Base-by-base conservation (phyloP, 1,140 invertebrate species). In the Lepidurus arcticus region DNA sequence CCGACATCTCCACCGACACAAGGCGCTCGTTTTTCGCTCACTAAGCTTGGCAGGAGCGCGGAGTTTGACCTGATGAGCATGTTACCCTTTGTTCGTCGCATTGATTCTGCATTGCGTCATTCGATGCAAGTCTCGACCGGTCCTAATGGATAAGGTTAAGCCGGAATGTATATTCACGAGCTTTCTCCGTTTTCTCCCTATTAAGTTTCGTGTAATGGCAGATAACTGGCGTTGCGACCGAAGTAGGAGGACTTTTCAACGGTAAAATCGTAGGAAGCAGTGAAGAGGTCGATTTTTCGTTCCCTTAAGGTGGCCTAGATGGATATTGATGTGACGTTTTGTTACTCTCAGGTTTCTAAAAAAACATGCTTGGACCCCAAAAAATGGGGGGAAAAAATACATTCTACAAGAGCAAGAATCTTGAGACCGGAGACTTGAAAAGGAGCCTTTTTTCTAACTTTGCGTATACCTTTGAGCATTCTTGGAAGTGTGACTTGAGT, bases 401-500 rank as follows among this genome's bases (percentile, higher is more conserved):
- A 65, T 65, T 65, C 21, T 65, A 7, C 53, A 13, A 65, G n/a
- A 65, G 53, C 53, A 65, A 65, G 53, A 21, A 21, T 65, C 53
- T 65, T 6, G 16, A 13, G 5, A n/a, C 53, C 9, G 0, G 53
- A 21, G 53, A 65, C 53, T 65, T 65, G 13, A 65, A 65, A 65
- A 65, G 53, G 8, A 65, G 16, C 21, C 7, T 65, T 65, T 65
- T 65, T 65, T 65, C 21, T 16, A n/a, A 65, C 16, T 65, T 5
- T 65, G 16, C 53, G 6, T 65, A 13, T 7, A 13, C 21, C 16
- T n/a, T 65, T 65, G 53, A 65, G 13, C n/a, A 65, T 65, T 65
- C 53, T 65, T 65, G n/a, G 53, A 65, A 65, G 53, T 65, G 53
- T 65, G 53, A 65, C 53, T 65, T 7, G 53, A 65, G 53, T 65